These are phyloP conservation scores for Pogonus chalceus DNA, from an alignment of 1,140 invertebrate species.

Conservation along the genomic window DNA sequence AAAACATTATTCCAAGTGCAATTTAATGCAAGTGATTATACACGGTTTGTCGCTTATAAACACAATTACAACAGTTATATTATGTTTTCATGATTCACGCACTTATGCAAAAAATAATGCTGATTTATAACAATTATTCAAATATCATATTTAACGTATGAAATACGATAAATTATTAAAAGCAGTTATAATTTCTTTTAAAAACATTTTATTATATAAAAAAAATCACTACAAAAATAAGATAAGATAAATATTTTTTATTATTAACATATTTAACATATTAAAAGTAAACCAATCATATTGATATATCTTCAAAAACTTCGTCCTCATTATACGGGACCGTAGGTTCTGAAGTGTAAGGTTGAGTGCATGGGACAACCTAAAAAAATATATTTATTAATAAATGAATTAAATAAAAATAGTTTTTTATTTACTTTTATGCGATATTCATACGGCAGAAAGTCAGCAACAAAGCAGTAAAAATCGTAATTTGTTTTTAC, in stretches of 20 bases:
- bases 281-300: too few relatives aligned
- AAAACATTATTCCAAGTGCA: too few relatives aligned
- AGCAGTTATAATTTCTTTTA: too few relatives aligned
- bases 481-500: neutral
- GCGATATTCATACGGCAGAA: neutral
- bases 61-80: too few relatives aligned
- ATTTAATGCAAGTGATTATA: too few relatives aligned
- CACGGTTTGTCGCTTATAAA: too few relatives aligned
- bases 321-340: neutral
- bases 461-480: neutral
- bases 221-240: too few relatives aligned
- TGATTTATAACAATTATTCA: neutral
- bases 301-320: neutral
- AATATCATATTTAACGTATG: neutral
- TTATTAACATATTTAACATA: too few relatives aligned
- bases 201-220: too few relatives aligned
- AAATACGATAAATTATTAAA: too few relatives aligned
- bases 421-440: neutral
- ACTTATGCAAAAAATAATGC: constrained; percentile 2
- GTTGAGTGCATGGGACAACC: neutral
- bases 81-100: constrained; percentile 1
- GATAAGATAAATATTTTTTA: too few relatives aligned
- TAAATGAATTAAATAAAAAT: too few relatives aligned
- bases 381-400: neutral
- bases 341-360: neutral